These are phyloP conservation scores for Tetrapedia diversipes DNA, from an alignment of 2,888 invertebrate genomes.

Conservation along the genomic window DNA sequence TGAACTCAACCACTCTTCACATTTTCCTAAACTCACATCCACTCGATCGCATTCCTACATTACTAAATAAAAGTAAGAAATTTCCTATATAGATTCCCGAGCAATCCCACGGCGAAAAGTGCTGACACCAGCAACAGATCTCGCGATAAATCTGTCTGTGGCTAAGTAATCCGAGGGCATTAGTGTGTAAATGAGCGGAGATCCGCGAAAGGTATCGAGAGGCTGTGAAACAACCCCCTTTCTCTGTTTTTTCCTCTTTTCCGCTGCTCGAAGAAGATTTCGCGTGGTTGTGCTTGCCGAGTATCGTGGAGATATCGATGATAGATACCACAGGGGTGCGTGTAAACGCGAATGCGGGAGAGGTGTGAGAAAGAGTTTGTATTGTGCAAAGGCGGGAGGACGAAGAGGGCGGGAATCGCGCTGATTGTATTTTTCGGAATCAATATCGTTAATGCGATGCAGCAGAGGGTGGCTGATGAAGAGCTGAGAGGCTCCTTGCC, in stretches of 20 bases:
- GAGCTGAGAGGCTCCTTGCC: constrained; percentile 55
- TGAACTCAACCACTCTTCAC: no score
- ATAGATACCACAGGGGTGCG: constrained; percentile 16
- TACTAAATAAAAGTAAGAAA: no score
- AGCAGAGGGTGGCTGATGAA: constrained; percentile 79
- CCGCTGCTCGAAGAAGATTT: constrained; percentile 59
- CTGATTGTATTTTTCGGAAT: constrained; percentile 79
- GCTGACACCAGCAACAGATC: constrained; percentile 55
- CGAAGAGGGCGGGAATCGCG: constrained; percentile 28
- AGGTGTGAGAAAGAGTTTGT: constrained; percentile 17
- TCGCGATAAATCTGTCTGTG: constrained; percentile 72
- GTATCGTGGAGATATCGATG: constrained; percentile 22
- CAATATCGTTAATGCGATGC: constrained; percentile 81
- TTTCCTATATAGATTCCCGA: no score
- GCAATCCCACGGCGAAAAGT: constrained; percentile 44
- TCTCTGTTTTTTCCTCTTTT: no score
- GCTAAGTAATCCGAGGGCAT: constrained; percentile 65
- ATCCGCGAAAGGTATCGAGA: constrained; percentile 33
- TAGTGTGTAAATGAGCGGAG: constrained; percentile 74
- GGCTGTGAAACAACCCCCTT: constrained; percentile 67
- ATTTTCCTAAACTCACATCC: no score
- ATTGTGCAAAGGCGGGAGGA: constrained; percentile 27
- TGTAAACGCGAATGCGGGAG: not conserved
- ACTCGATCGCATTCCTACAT: no score
- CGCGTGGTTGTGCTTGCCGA: constrained; percentile 15